Evolutionary conservation across 2,797 vertebrate species (phyloP).

Genomic region (Chelonia mydas): DNA sequence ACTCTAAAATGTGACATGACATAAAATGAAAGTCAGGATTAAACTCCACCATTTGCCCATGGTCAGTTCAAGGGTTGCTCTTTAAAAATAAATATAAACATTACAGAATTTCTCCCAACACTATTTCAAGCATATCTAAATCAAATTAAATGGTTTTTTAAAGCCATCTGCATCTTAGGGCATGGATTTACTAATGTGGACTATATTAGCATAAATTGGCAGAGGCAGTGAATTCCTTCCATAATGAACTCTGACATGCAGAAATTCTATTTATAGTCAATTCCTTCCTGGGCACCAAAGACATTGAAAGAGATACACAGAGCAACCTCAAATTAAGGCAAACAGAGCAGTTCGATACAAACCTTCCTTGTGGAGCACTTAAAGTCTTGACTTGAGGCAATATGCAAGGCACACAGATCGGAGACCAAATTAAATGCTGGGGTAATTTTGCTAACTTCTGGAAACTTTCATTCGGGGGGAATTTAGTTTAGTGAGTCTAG

Average conservation of each 20-base stretch:
- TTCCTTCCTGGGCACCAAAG: background rate
- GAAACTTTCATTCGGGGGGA: background rate
- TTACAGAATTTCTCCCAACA: background rate
- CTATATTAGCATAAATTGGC: background rate
- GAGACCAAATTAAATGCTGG: conserved; percentile 11
- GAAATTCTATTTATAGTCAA: background rate
- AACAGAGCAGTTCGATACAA: background rate
- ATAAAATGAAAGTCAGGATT: background rate
- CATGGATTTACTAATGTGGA: background rate
- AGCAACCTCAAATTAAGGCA: background rate
- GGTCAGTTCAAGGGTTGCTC: background rate
- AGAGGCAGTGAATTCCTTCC: background rate
- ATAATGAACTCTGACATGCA: background rate
- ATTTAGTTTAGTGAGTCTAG: background rate
- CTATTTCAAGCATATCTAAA: background rate
- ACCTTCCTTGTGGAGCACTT: background rate
- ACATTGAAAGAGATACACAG: background rate
- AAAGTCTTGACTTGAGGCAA: background rate
- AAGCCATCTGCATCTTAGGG: background rate
- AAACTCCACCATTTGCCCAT: background rate
- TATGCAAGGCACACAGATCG: background rate
- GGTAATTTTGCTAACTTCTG: conserved; percentile 1
- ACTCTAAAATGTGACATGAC: background rate
- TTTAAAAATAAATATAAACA: background rate
- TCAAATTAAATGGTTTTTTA: background rate